Evolutionary conservation across 2,888 invertebrate species (phyloP).

Genomic region (Heliconius aoede): DNA sequence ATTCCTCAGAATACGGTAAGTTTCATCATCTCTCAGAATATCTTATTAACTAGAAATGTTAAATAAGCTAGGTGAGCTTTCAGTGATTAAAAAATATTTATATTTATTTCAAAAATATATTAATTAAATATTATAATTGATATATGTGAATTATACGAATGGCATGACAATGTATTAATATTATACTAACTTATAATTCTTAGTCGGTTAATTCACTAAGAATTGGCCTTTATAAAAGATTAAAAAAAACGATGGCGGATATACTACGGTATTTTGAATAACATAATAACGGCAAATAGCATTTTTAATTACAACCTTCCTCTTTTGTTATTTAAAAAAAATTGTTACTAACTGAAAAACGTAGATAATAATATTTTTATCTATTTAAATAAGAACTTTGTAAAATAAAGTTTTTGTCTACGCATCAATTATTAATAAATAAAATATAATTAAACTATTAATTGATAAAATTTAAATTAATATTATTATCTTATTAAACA

Average conservation of each 20-base stretch:
- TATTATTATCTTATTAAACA: neutral
- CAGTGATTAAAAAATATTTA: neutral
- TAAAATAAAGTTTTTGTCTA: neutral
- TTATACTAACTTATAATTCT: neutral
- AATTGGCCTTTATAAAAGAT: constrained; percentile 1
- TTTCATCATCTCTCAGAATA: constrained; percentile 26
- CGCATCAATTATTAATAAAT: neutral
- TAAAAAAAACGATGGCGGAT: constrained; percentile 4
- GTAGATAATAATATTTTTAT: no score
- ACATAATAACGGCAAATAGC: neutral
- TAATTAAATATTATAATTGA: neutral
- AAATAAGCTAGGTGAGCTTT: neutral
- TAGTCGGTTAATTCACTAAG: neutral
- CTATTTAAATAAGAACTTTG: no score
- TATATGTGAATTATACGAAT: neutral
- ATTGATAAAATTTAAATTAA: no score
- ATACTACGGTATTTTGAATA: neutral
- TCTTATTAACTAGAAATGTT: neutral
- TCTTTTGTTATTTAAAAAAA: neutral
- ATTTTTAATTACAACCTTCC: neutral
- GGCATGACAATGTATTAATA: neutral
- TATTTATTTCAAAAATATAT: neutral
- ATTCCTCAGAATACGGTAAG: constrained; percentile 68
- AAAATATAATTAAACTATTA: neutral
- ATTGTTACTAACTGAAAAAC: neutral